Percentiles rank a stretch among this genome's conserved stretches.
phyloP scores from a whole-genome alignment of 2,888 invertebrate species.

The Molanna angustata region DNA sequence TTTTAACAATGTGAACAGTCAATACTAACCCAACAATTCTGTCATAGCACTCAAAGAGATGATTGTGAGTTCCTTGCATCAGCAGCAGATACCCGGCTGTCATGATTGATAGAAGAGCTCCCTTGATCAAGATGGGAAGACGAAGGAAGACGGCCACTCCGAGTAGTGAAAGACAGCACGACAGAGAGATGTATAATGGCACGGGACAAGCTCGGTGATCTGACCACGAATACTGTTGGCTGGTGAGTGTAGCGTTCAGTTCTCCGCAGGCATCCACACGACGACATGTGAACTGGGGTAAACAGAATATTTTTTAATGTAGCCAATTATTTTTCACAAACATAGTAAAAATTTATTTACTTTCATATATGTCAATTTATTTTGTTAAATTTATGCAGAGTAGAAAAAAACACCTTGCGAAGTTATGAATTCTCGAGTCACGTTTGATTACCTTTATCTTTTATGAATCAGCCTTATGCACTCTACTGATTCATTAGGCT shows the following conservation, averaged over 20 bases:
- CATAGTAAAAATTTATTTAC: no score
- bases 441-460: no score
- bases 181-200: conserved; percentile 84
- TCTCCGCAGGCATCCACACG: conserved; percentile 33
- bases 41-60: conserved; percentile 82
- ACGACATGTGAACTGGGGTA: conserved; percentile 60
- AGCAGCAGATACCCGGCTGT: conserved; percentile 76
- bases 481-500: no score
- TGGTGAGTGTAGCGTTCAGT: conserved; percentile 37
- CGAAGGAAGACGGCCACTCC: conserved; percentile 81
- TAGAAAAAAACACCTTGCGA: no score
- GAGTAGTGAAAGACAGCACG: conserved; percentile 80
- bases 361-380: no score
- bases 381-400: no score
- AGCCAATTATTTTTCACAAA: no score
- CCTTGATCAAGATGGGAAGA: conserved; percentile 80
- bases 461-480: no score
- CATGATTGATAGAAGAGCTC: conserved; percentile 72
- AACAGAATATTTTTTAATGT: no score
- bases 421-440: no score
- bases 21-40: conserved; percentile 62
- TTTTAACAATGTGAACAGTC: no score
- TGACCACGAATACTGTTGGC: conserved; percentile 46
- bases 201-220: conserved; percentile 79
- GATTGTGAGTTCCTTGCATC: conserved; percentile 76